A percentile compares a stretch with the other conserved stretches of the same genome.
Conservation (phyloP, 37 sponge, comb jelly and placozoan species). For the Mnemiopsis leidyi region DNA sequence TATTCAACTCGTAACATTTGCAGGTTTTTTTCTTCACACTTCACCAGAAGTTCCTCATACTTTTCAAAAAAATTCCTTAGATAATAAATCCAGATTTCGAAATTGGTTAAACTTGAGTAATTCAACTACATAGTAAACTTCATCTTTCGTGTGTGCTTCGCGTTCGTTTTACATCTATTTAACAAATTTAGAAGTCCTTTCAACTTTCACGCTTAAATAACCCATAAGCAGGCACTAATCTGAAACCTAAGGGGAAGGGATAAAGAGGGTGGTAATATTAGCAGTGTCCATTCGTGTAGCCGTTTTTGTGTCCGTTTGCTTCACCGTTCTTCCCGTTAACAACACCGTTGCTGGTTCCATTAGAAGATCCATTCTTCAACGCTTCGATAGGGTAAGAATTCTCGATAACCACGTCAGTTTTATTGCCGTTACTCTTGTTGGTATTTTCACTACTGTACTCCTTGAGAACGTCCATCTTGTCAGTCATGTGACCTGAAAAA, state of each 20-base stretch:
- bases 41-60: no score
- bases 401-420: conserved; percentile 13
- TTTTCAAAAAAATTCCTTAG: no score
- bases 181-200: no score
- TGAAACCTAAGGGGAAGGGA: neutral
- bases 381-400: neutral
- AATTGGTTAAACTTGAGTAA: no score
- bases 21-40: no score
- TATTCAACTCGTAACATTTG: no score
- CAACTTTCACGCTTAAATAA: no score
- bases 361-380: neutral
- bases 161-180: no score
- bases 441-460: neutral
- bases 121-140: no score
- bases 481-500: conserved; percentile 19
- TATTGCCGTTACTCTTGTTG: neutral
- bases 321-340: neutral
- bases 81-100: no score
- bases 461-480: neutral
- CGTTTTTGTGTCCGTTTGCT: neutral
- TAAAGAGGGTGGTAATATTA: neutral
- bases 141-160: no score
- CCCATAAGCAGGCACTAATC: neutral
- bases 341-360: neutral
- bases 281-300: neutral